Percentiles rank a stretch among this genome's conserved stretches.
Conservation (phyloP, 1,140 invertebrate species). For the Rhagoletis pomonella region DNA sequence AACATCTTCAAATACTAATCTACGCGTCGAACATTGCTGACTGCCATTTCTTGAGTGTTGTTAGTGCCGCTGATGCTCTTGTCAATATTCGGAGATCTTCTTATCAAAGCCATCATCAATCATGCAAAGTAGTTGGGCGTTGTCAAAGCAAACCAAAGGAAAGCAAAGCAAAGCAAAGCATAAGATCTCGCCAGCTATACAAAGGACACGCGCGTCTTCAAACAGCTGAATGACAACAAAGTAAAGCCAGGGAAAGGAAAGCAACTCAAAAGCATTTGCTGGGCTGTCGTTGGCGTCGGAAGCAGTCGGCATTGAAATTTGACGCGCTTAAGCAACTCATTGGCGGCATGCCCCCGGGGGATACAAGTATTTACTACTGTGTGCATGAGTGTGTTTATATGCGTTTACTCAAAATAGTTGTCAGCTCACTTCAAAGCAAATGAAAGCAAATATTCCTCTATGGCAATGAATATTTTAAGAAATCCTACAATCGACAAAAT, state of each 20-base stretch:
- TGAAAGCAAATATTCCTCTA: constrained; percentile 16
- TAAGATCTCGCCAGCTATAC: neutral
- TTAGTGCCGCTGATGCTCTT: neutral
- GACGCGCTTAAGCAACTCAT: constrained; percentile 48
- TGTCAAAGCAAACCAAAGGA: constrained; percentile 2
- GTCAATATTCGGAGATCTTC: constrained; percentile 44
- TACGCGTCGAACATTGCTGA: neutral
- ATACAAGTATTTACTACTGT: neutral
- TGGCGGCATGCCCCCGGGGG: constrained; percentile 23
- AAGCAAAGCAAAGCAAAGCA: neutral
- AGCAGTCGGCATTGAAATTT: constrained; percentile 50
- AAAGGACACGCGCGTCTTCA: constrained; percentile 43
- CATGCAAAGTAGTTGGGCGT: constrained; percentile 48
- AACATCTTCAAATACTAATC: neutral
- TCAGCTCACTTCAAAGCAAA: constrained; percentile 12
- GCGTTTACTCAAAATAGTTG: neutral
- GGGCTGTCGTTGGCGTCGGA: constrained; percentile 22
- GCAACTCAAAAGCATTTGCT: neutral
- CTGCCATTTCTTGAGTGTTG: neutral
- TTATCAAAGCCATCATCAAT: constrained; percentile 51
- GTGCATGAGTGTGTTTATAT: neutral
- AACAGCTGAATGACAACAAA: constrained; percentile 32
- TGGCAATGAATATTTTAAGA: constrained; percentile 39
- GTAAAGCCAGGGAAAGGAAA: neutral
- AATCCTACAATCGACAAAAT: constrained; percentile 30